Conservation (phyloP, 1,140 invertebrate genomes). For the Procambarus clarkii region DNA sequence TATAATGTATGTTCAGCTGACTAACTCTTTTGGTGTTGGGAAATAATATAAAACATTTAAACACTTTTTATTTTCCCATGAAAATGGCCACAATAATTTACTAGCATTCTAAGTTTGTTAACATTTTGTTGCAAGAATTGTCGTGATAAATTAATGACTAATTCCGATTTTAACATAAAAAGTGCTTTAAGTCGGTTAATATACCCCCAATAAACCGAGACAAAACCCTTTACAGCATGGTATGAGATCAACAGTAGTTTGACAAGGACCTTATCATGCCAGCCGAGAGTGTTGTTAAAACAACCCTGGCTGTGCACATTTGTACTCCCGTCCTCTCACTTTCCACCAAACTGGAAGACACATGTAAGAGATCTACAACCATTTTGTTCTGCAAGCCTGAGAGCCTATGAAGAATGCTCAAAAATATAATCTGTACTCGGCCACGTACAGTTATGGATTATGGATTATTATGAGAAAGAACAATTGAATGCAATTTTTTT, state of each 20-base stretch:
- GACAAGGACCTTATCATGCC: background rate
- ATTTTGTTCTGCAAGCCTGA: background rate
- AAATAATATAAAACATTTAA: too few species aligned
- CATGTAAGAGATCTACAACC: background rate
- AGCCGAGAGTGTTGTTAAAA: background rate
- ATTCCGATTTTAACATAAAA: background rate
- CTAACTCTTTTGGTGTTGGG: too few species aligned
- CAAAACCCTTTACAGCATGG: background rate
- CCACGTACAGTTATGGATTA: background rate
- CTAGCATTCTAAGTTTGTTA: too few species aligned
- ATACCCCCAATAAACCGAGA: background rate
- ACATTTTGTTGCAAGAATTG: too few species aligned
- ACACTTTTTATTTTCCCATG: too few species aligned
- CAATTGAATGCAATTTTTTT: background rate
- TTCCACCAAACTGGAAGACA: conserved; percentile 7
- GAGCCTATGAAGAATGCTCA: background rate
- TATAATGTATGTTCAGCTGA: too few species aligned
- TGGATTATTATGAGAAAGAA: background rate
- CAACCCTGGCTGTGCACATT: background rate
- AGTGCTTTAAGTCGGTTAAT: background rate
- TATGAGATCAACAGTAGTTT: background rate
- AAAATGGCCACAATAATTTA: too few species aligned
- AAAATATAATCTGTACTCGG: background rate
- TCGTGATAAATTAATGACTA: too few species aligned
- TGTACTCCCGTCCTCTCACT: background rate